Evolutionary conservation across 2,113 vertebrate genomes (phyloP).

Genomic region (Paratilapia polleni): DNA sequence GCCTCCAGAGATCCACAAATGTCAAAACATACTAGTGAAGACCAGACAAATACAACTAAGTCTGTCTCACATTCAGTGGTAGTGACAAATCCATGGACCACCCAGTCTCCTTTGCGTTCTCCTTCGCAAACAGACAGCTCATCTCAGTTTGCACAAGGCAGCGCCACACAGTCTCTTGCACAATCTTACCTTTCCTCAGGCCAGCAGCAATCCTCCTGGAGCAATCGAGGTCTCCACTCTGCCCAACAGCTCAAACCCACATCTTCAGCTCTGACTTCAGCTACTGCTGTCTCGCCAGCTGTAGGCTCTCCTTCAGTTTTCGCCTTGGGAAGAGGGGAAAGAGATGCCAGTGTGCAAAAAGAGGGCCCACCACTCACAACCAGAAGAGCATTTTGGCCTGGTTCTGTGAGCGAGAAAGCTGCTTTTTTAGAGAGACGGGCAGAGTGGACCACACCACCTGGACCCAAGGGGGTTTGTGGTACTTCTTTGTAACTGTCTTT

Average conservation of each 20-base stretch:
- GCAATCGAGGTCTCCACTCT: conserved; percentile 26
- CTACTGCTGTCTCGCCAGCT: not conserved
- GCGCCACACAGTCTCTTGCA: conserved; percentile 21
- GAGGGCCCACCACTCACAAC: conserved; percentile 9
- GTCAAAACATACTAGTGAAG: conserved; percentile 37
- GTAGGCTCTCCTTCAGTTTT: conserved; percentile 17
- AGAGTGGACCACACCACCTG: conserved; percentile 44
- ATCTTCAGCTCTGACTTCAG: not conserved
- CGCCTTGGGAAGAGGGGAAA: conserved; percentile 23
- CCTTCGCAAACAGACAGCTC: conserved; percentile 29
- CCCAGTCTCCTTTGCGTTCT: conserved; percentile 25
- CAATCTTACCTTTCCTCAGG: conserved; percentile 49
- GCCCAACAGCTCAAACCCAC: conserved; percentile 28
- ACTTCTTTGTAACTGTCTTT: conserved; percentile 33
- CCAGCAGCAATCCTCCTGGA: conserved; percentile 57
- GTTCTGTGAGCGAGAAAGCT: conserved; percentile 51
- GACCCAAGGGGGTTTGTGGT: conserved; percentile 69
- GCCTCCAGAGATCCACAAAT: conserved; percentile 35
- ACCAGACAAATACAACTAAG: conserved; percentile 26
- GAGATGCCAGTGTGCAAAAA: conserved; percentile 21
- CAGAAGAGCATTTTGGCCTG: conserved; percentile 28
- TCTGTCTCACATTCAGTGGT: conserved; percentile 13
- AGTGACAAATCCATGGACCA: conserved; percentile 13
- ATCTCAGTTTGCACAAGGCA: conserved; percentile 22
- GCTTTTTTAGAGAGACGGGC: conserved; percentile 62